Percentiles rank a stretch among this genome's conserved stretches.
Conservation (phyloP, 2,113 vertebrate species). For the Erpornis zantholeuca region DNA sequence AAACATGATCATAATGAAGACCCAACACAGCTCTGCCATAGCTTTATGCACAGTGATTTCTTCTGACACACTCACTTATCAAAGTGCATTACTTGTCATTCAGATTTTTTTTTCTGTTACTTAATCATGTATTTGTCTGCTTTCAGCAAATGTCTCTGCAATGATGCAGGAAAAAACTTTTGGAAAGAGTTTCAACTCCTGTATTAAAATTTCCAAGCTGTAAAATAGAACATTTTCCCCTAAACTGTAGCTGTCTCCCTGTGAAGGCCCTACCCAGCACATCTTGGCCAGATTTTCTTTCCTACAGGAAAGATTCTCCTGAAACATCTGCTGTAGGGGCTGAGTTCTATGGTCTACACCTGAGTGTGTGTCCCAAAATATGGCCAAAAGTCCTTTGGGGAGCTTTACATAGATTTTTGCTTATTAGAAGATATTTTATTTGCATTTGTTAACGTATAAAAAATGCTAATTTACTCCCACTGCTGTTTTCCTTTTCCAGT, state of each 20-base stretch:
- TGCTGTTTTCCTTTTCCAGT: background rate
- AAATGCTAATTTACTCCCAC: background rate
- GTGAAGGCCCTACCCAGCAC: background rate
- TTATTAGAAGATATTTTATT: background rate
- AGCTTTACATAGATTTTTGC: background rate
- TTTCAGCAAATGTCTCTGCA: background rate
- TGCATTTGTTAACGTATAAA: background rate
- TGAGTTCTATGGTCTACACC: background rate
- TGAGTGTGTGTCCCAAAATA: background rate
- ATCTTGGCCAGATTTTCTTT: background rate
- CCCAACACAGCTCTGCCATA: background rate
- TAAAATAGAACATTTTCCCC: background rate
- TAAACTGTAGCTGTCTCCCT: background rate
- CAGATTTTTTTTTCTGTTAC: background rate
- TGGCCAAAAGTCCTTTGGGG: accelerated
- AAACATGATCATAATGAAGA: background rate
- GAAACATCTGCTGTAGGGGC: background rate
- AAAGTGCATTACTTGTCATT: background rate
- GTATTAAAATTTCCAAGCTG: background rate
- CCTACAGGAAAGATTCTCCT: background rate
- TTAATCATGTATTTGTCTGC: background rate
- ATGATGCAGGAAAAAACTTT: background rate
- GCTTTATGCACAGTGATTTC: background rate
- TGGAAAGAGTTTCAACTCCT: background rate
- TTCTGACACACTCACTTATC: background rate